These are phyloP conservation scores for Temnothorax ravouxi DNA, from an alignment of 2,888 invertebrate genomes.

Conservation along the genomic window DNA sequence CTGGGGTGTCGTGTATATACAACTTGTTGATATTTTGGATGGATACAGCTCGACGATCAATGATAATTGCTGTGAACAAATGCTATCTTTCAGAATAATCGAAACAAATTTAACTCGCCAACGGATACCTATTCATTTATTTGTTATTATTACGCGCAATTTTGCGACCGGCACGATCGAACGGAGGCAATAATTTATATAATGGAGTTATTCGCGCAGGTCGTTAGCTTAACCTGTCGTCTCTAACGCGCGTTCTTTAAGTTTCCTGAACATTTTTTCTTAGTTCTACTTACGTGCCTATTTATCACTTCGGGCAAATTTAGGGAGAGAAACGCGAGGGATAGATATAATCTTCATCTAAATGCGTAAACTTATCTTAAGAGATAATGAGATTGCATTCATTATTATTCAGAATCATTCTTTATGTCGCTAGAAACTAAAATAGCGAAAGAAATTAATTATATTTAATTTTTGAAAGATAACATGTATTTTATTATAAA, in stretches of 20 bases:
- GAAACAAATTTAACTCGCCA: not conserved
- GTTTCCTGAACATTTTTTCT: constrained; percentile 50
- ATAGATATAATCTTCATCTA: not conserved
- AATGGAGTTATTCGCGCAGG: constrained; percentile 26
- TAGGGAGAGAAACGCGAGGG: constrained; percentile 5
- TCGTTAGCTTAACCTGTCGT: constrained; percentile 27
- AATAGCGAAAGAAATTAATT: not conserved
- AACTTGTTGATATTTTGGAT: not conserved
- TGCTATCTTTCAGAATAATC: not conserved
- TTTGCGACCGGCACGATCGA: not conserved
- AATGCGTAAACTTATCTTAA: constrained; percentile 31
- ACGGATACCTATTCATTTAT: not conserved
- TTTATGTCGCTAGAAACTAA: not conserved
- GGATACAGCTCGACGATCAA: not conserved
- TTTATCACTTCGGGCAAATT: constrained; percentile 53
- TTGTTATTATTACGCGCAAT: constrained; percentile 23
- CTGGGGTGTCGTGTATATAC: not conserved
- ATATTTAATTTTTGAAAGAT: not conserved
- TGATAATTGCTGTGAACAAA: not conserved
- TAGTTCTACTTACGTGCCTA: constrained; percentile 45
- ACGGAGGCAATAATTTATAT: constrained; percentile 17
- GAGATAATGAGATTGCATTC: not conserved
- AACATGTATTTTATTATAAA: not conserved
- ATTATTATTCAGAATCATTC: constrained; percentile 20
- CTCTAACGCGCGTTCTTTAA: constrained; percentile 37